Evolutionary conservation across 1,140 invertebrate species (phyloP).

Genomic region (Nylanderia fulva): DNA sequence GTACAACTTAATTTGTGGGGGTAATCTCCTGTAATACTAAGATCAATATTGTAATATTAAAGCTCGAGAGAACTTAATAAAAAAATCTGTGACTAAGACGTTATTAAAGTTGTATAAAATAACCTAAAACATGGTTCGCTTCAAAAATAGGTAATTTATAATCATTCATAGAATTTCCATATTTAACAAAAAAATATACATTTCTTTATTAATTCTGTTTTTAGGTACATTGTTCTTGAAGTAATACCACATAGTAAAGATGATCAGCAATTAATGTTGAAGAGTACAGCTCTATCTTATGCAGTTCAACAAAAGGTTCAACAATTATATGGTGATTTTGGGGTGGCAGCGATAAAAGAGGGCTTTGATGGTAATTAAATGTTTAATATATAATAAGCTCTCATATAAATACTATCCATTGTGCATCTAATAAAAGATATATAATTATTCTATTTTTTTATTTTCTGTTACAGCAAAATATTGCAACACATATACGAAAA

Average conservation of each 20-base stretch:
- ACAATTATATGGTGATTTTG: constrained; percentile 91
- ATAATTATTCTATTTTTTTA: constrained; percentile 14
- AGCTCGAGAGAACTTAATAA: too few species aligned
- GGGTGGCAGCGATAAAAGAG: constrained; percentile 88
- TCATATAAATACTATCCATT: background rate
- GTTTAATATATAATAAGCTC: constrained; percentile 22
- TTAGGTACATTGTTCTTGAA: constrained; percentile 89
- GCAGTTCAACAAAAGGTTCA: constrained; percentile 88
- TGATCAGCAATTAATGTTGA: constrained; percentile 86
- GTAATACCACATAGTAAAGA: constrained; percentile 84
- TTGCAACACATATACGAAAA: constrained; percentile 91
- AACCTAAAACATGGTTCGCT: constrained; percentile 87
- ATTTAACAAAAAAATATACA: background rate
- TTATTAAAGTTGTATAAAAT: background rate
- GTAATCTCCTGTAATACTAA: too few species aligned
- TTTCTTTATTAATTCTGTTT: background rate
- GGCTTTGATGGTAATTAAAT: constrained; percentile 87
- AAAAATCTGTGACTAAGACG: too few species aligned
- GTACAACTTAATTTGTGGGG: too few species aligned
- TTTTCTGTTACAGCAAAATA: constrained; percentile 88
- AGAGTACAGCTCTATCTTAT: constrained; percentile 86
- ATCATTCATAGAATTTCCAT: background rate
- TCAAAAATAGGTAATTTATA: constrained; percentile 88
- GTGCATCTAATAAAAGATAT: too few species aligned
- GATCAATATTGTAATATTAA: too few species aligned